Conservation (phyloP, 2,888 invertebrate genomes). For the Drosophila neotestacea region DNA sequence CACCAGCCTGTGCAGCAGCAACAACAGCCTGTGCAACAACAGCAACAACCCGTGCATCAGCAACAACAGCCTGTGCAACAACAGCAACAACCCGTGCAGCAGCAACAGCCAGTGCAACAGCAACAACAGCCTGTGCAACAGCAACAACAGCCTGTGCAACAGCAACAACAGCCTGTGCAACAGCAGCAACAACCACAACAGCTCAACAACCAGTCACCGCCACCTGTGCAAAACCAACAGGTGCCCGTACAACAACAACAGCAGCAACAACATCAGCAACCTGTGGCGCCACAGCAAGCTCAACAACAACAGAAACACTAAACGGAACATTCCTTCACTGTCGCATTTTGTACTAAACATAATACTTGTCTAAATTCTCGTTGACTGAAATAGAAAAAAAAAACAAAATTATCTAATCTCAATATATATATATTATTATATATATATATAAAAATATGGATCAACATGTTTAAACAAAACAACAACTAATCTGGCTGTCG, state of each 20-base stretch:
- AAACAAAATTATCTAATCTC: constrained; percentile 26
- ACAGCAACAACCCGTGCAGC: constrained; percentile 52
- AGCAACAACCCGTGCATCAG: constrained; percentile 53
- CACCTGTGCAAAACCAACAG: constrained; percentile 36
- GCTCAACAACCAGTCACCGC: constrained; percentile 37
- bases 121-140: constrained; percentile 52
- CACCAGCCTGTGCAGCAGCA: constrained; percentile 27
- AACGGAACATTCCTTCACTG: constrained; percentile 54
- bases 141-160: constrained; percentile 46
- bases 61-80: constrained; percentile 50
- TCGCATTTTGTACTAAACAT: constrained; percentile 26
- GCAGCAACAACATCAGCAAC: constrained; percentile 57
- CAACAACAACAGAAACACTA: constrained; percentile 33
- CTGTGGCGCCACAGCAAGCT: constrained; percentile 30
- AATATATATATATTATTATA: constrained; percentile 18
- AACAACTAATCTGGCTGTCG: constrained; percentile 18
- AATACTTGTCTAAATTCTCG: constrained; percentile 29
- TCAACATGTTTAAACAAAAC: constrained; percentile 12
- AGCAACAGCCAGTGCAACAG: constrained; percentile 44
- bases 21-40: constrained; percentile 41
- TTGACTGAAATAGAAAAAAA: constrained; percentile 31
- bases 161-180: constrained; percentile 43
- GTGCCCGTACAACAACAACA: constrained; percentile 46
- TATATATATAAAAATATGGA: constrained; percentile 18
- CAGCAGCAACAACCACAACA: constrained; percentile 54